phyloP scores from a whole-genome alignment of 2,113 vertebrate genomes.

The Oreochromis aureus region DNA sequence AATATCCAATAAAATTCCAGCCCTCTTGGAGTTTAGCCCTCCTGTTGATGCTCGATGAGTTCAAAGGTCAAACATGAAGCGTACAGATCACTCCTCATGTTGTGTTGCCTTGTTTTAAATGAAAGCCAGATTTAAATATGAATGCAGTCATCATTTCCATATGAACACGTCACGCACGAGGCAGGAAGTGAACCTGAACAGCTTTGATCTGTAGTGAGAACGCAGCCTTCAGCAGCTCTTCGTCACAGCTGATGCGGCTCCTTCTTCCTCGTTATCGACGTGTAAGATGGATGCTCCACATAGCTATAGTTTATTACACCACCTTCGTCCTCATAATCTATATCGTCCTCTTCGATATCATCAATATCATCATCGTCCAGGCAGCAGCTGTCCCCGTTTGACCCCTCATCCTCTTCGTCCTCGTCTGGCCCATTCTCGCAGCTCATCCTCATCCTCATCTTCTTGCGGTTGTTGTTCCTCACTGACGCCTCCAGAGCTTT shows the following conservation, averaged over 20 bases:
- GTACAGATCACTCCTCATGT: not conserved
- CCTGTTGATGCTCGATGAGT: not conserved
- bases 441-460: not conserved
- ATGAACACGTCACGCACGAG: not conserved
- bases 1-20: fast-evolving
- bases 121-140: not conserved
- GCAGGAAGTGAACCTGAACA: not conserved
- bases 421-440: conserved; percentile 10
- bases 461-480: conserved; percentile 77
- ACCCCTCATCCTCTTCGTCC: conserved; percentile 15
- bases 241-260: conserved; percentile 31
- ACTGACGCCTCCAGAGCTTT: conserved; percentile 92
- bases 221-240: not conserved
- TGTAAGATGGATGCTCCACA: conserved; percentile 50
- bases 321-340: conserved; percentile 39
- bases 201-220: not conserved
- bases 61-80: not conserved
- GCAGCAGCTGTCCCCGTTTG: conserved; percentile 51
- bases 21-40: not conserved
- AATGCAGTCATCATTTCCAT: not conserved
- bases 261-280: conserved; percentile 10
- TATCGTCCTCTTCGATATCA: conserved; percentile 34
- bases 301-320: conserved; percentile 68
- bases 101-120: not conserved
- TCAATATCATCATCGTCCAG: conserved; percentile 50